phyloP scores from a whole-genome alignment of 2,888 invertebrate species.

The Dione juno region DNA sequence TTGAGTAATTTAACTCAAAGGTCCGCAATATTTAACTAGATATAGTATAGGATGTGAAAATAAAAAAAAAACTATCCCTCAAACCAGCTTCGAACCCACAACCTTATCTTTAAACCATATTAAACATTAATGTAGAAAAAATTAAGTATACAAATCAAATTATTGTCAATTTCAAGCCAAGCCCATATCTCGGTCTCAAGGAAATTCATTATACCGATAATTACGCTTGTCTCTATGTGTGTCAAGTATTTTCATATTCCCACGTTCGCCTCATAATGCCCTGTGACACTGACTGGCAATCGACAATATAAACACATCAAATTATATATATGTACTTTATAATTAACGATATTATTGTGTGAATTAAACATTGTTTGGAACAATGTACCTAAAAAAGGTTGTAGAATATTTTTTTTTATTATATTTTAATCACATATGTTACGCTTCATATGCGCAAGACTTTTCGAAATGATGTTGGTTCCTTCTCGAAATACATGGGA shows the following conservation, averaged over 20 bases:
- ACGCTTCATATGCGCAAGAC: too few species aligned
- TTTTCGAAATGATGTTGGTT: too few species aligned
- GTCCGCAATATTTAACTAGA: too few species aligned
- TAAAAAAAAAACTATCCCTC: too few species aligned
- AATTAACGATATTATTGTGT: slow-evolving; percentile 38
- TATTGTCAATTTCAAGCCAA: neutral
- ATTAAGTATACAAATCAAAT: neutral
- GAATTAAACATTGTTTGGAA: slow-evolving; percentile 35
- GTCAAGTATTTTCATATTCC: slow-evolving; percentile 47
- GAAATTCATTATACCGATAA: slow-evolving; percentile 36
- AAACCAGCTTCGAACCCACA: too few species aligned
- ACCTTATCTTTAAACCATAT: too few species aligned
- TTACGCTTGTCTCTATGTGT: slow-evolving; percentile 43
- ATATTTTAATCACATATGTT: too few species aligned
- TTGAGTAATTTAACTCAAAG: too few species aligned
- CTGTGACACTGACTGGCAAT: slow-evolving; percentile 42
- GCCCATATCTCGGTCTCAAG: slow-evolving; percentile 17
- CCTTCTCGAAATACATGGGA: too few species aligned
- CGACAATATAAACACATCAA: slow-evolving; percentile 40
- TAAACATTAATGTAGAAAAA: too few species aligned
- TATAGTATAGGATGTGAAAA: too few species aligned
- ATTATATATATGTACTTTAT: slow-evolving; percentile 28
- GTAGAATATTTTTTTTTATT: too few species aligned
- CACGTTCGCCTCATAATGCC: slow-evolving; percentile 40
- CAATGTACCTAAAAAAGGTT: neutral